These are phyloP conservation scores for Venusia cambrica DNA, from an alignment of 2,888 invertebrate genomes.

Conservation along the genomic window DNA sequence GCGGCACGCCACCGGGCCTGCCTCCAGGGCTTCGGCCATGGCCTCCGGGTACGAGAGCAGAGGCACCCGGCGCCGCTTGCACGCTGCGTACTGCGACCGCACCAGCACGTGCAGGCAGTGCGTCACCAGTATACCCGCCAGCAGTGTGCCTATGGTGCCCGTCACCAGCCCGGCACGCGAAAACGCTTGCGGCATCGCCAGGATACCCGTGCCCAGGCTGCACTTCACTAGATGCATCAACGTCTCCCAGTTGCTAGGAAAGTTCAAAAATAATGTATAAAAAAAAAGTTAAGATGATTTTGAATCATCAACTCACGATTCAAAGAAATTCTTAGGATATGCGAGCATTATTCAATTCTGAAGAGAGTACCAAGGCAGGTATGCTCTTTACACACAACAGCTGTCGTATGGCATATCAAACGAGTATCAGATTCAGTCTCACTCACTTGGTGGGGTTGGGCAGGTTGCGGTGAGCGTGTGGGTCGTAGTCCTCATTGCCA, in stretches of 20 bases:
- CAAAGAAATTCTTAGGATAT: too few species aligned
- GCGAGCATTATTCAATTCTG: too few species aligned
- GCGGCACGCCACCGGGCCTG: conserved; percentile 85
- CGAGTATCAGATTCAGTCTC: conserved; percentile 38
- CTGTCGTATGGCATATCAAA: too few species aligned
- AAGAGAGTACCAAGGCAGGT: too few species aligned
- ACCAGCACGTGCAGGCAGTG: conserved; percentile 94
- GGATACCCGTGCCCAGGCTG: conserved; percentile 94
- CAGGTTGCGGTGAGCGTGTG: conserved; percentile 82
- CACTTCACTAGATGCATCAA: conserved; percentile 94
- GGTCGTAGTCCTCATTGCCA: conserved; percentile 84
- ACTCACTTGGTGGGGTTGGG: conserved; percentile 87
- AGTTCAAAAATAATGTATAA: too few species aligned
- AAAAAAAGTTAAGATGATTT: too few species aligned
- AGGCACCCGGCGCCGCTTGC: conserved; percentile 83
- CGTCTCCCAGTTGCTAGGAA: conserved; percentile 90
- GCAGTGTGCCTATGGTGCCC: conserved; percentile 87
- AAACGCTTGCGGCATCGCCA: conserved; percentile 97
- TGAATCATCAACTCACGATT: too few species aligned
- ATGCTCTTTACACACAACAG: too few species aligned
- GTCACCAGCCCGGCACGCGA: conserved; percentile 90
- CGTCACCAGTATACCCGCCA: conserved; percentile 90
- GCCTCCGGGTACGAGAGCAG: conserved; percentile 92
- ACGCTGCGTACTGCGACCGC: conserved; percentile 77
- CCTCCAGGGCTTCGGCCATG: conserved; percentile 88